Percentiles rank a stretch among this genome's conserved stretches.
phyloP scores from a whole-genome alignment of 2,888 invertebrate genomes.

The Cephus rjabovi region DNA sequence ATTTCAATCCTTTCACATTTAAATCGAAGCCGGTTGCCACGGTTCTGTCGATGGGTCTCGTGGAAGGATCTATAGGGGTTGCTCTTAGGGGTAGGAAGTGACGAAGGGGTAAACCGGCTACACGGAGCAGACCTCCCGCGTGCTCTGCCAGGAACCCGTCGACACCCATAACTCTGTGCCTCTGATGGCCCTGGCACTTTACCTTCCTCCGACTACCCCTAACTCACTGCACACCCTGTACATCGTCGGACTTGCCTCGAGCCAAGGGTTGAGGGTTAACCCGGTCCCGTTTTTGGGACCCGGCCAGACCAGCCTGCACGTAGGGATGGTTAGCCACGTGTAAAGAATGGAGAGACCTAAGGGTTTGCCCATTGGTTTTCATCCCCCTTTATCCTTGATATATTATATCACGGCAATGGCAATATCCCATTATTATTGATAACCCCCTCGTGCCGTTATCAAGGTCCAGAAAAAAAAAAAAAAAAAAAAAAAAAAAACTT shows the following conservation, averaged over 20 bases:
- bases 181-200: not conserved
- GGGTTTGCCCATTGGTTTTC: not conserved
- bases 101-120: not conserved
- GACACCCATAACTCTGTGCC: slow-evolving; percentile 27
- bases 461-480: not conserved
- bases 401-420: not conserved
- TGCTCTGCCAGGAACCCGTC: slow-evolving; percentile 25
- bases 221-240: not conserved
- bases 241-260: not conserved
- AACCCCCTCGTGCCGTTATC: not conserved
- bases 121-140: not conserved
- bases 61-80: slow-evolving; percentile 16
- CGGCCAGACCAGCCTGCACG: not conserved
- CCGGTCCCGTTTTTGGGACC: not conserved
- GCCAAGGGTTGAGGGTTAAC: not conserved
- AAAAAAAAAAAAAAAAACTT: not conserved
- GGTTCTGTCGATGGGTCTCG: not conserved
- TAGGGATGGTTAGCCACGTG: not conserved
- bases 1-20: slow-evolving; percentile 19
- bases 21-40: slow-evolving; percentile 5
- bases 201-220: not conserved
- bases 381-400: not conserved
- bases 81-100: slow-evolving; percentile 5
- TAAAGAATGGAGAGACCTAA: not conserved
- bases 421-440: not conserved